These are phyloP conservation scores for Drosophila algonquin DNA, from an alignment of 2,888 invertebrate genomes.

Conservation along the genomic window DNA sequence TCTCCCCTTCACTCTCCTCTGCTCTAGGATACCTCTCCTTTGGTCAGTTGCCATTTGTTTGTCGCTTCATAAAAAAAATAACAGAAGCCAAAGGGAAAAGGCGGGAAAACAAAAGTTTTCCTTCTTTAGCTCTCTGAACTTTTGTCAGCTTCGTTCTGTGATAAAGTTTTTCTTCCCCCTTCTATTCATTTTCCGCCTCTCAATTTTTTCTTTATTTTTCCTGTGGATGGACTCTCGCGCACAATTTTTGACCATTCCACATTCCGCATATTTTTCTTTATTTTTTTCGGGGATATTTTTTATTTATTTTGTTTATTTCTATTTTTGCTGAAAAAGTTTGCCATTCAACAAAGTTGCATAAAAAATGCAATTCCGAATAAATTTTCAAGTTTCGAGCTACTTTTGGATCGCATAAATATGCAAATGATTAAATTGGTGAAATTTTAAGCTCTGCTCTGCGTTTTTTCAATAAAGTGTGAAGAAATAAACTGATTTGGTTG, in stretches of 20 bases:
- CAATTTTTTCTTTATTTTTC: constrained; percentile 22
- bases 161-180: constrained; percentile 57
- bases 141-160: constrained; percentile 59
- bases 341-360: constrained; percentile 52
- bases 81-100: constrained; percentile 26
- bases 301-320: constrained; percentile 2
- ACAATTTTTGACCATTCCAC: constrained; percentile 41
- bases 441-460: background rate
- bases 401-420: constrained; percentile 41
- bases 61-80: constrained; percentile 58
- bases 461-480: background rate
- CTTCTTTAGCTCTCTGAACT: constrained; percentile 62
- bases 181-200: constrained; percentile 34
- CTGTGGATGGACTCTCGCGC: constrained; percentile 32
- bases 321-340: constrained; percentile 46
- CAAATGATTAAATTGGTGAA: constrained; percentile 48
- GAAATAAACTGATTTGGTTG: constrained; percentile 3
- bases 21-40: background rate
- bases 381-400: constrained; percentile 60
- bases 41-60: constrained; percentile 58
- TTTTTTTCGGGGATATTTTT: constrained; percentile 3
- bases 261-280: constrained; percentile 23
- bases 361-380: constrained; percentile 68
- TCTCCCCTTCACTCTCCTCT: constrained; percentile 2
- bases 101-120: constrained; percentile 75